These are phyloP conservation scores for Axinella damicornis DNA, from an alignment of 37 sponge, comb jelly and placozoan genomes.

Conservation along the genomic window DNA sequence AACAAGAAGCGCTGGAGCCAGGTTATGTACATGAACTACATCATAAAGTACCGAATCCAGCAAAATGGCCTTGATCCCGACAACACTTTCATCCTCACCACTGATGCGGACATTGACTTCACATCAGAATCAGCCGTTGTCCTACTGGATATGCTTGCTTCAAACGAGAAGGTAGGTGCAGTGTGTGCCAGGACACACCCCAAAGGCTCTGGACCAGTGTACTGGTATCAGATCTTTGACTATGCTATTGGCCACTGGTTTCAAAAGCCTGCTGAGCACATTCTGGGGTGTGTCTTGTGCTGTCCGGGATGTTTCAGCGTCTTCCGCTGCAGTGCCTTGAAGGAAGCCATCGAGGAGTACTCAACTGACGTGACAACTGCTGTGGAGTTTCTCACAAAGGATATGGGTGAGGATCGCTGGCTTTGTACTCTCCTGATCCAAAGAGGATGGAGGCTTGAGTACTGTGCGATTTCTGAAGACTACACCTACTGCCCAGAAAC, in stretches of 20 bases:
- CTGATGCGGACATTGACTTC: slow-evolving; percentile 93
- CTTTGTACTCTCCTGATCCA: slow-evolving; percentile 87
- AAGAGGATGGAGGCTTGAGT: slow-evolving; percentile 83
- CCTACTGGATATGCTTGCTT: slow-evolving; percentile 75
- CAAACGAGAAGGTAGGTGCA: slow-evolving; percentile 78
- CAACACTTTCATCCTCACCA: slow-evolving; percentile 89
- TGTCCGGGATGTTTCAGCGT: slow-evolving; percentile 92
- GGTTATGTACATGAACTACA: slow-evolving; percentile 95
- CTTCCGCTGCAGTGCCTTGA: slow-evolving; percentile 80
- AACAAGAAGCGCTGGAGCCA: slow-evolving; percentile 92
- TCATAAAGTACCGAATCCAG: slow-evolving; percentile 60
- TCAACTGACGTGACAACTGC: slow-evolving; percentile 60
- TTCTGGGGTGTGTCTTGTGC: slow-evolving; percentile 89
- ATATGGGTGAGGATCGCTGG: slow-evolving; percentile 97
- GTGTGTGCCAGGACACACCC: slow-evolving; percentile 92
- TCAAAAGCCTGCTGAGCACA: slow-evolving; percentile 81
- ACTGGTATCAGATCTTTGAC: slow-evolving; percentile 93
- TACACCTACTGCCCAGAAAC: slow-evolving; percentile 79
- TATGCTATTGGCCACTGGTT: slow-evolving; percentile 93
- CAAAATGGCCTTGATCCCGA: slow-evolving; percentile 24
- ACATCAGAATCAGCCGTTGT: slow-evolving; percentile 72
- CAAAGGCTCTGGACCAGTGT: slow-evolving; percentile 74
- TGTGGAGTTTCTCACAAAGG: slow-evolving; percentile 84
- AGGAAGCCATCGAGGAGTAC: slow-evolving; percentile 67
- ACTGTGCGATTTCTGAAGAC: slow-evolving; percentile 81